A percentile compares a stretch with the other conserved stretches of the same genome.
phyloP scores from a whole-genome alignment of 1,140 invertebrate species.

The Lepidurus apus region DNA sequence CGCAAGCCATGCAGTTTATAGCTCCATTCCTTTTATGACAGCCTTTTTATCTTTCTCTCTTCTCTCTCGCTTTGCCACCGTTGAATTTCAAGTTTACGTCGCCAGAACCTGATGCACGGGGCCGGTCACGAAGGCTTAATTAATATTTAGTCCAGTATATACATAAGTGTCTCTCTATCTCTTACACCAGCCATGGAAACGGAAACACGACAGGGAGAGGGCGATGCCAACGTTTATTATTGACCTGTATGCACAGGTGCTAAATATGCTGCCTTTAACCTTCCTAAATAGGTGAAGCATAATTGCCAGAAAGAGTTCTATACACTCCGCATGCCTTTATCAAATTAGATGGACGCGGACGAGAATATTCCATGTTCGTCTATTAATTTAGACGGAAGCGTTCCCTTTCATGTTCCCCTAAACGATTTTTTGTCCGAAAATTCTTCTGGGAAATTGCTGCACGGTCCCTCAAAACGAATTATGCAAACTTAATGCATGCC shows the following conservation, averaged over 20 bases:
- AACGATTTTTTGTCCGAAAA: not conserved
- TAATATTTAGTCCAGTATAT: not conserved
- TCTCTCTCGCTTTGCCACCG: constrained; percentile 7
- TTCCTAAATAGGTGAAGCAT: not conserved
- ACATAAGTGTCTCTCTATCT: not conserved
- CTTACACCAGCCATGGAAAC: not conserved
- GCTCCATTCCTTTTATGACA: not conserved
- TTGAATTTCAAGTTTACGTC: not conserved
- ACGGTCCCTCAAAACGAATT: not conserved
- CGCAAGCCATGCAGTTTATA: constrained; percentile 14
- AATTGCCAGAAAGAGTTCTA: not conserved
- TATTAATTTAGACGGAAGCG: too few species aligned
- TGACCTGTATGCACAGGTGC: not conserved
- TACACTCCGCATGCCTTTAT: too few species aligned
- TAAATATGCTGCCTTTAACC: not conserved
- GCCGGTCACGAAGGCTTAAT: constrained; percentile 6
- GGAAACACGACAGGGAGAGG: not conserved
- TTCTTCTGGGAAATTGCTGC: not conserved
- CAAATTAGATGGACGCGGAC: too few species aligned
- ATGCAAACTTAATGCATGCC: constrained; percentile 14
- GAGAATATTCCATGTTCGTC: too few species aligned
- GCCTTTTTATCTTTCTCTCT: not conserved
- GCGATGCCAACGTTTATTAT: too few species aligned
- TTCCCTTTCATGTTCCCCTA: too few species aligned
- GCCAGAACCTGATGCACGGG: not conserved